phyloP scores from a whole-genome alignment of 1,140 invertebrate species.

The Helicorthomorpha holstii region DNA sequence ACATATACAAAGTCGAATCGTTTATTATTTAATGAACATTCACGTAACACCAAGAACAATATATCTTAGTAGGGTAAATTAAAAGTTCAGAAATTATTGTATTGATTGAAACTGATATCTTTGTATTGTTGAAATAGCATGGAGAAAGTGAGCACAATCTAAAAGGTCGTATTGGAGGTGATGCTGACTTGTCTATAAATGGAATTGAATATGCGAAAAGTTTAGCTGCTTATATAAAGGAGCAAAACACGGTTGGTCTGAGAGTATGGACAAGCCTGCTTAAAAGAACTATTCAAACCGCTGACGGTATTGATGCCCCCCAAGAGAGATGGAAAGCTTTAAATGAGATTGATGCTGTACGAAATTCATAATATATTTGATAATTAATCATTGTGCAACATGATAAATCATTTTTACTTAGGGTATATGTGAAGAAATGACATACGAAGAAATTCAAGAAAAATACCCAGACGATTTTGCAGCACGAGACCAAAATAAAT shows the following conservation, averaged over 20 bases:
- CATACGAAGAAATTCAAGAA: constrained; percentile 91
- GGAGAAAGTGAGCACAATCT: constrained; percentile 93
- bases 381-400: too few relatives aligned
- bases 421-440: constrained; percentile 99
- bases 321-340: constrained; percentile 76
- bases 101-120: constrained; percentile 3
- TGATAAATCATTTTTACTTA: too few relatives aligned
- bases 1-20: constrained; percentile 93
- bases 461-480: constrained; percentile 93
- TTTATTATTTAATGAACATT: constrained; percentile 99
- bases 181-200: constrained; percentile 68
- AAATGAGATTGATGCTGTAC: constrained; percentile 96
- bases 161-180: constrained; percentile 84
- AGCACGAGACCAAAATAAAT: constrained; percentile 91
- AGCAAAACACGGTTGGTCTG: constrained; percentile 74
- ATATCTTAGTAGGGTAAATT: constrained; percentile 81
- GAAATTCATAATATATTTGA: too few relatives aligned
- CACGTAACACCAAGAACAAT: constrained; percentile 95
- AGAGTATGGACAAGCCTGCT: constrained; percentile 97
- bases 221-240: constrained; percentile 64
- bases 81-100: too few relatives aligned
- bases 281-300: constrained; percentile 88
- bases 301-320: constrained; percentile 71
- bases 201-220: constrained; percentile 67
- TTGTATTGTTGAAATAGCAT: too few relatives aligned